These are phyloP conservation scores for Megalopta genalis DNA, from an alignment of 1,140 invertebrate species.

Conservation along the genomic window DNA sequence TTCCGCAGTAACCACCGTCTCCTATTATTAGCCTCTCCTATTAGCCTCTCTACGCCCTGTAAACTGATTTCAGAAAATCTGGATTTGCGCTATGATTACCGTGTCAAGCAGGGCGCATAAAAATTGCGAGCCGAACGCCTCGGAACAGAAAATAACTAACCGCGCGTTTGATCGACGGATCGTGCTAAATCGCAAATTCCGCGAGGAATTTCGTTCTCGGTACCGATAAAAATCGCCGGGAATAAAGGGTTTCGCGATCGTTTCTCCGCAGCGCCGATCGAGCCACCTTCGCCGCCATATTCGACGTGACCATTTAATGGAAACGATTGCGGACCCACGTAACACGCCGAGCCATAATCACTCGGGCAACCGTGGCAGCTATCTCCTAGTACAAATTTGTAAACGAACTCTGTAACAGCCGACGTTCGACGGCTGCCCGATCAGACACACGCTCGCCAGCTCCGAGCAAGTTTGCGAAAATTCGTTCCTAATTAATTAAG, in stretches of 20 bases:
- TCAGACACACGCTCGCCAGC: not conserved
- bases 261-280: not conserved
- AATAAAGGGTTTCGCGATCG: not conserved
- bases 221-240: not conserved
- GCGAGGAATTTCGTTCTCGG: not conserved
- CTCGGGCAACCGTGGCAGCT: not conserved
- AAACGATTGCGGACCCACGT: not conserved
- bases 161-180: not conserved
- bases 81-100: too few relatives aligned
- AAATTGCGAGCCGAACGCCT: too few relatives aligned
- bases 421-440: not conserved
- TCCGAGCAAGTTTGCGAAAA: not conserved
- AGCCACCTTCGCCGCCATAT: not conserved
- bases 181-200: not conserved
- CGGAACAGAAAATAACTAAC: not conserved
- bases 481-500: conserved; percentile 14
- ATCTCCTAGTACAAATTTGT: conserved; percentile 1
- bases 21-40: too few relatives aligned
- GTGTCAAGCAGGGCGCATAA: too few relatives aligned
- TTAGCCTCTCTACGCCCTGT: too few relatives aligned
- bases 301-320: not conserved
- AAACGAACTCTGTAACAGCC: conserved; percentile 8
- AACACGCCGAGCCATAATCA: not conserved
- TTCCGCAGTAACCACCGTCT: too few relatives aligned
- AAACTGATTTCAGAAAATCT: too few relatives aligned